phyloP scores from a whole-genome alignment of 2,888 invertebrate genomes.

The Ceraclea dissimilis region DNA sequence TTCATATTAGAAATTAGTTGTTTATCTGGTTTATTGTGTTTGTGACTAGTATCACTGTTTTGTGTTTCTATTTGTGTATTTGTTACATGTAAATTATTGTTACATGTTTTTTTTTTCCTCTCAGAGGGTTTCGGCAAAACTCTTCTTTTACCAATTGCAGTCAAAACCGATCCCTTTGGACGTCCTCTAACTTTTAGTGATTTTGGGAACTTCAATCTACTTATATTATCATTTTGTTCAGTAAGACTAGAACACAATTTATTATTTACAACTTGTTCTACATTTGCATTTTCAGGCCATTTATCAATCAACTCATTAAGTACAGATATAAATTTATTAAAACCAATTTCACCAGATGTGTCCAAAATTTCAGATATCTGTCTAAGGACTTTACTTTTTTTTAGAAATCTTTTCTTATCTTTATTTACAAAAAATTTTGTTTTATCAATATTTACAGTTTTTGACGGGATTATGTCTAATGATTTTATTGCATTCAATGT shows the following conservation, averaged over 20 bases:
- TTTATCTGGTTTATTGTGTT: neutral
- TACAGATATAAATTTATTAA: neutral
- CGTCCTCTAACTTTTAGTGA: neutral
- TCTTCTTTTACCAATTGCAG: no score
- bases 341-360: conserved; percentile 4
- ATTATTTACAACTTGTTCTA: neutral
- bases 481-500: conserved; percentile 1
- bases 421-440: neutral
- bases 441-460: neutral
- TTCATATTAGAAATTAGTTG: neutral
- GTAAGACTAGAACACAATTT: neutral
- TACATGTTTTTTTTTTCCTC: neutral
- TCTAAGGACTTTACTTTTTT: neutral
- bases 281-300: neutral
- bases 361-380: conserved; percentile 3
- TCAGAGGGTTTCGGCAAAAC: no score
- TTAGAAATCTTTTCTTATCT: conserved; percentile 3
- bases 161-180: no score
- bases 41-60: neutral
- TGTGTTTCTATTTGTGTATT: neutral
- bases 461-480: neutral
- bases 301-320: neutral
- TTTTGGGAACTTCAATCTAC: neutral
- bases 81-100: neutral
- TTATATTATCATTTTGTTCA: neutral